Evolutionary conservation across 2,888 invertebrate genomes (phyloP), one percentile per base, ranked within the genome.

Genomic region (Polydrusus pterygomalis): DNA sequence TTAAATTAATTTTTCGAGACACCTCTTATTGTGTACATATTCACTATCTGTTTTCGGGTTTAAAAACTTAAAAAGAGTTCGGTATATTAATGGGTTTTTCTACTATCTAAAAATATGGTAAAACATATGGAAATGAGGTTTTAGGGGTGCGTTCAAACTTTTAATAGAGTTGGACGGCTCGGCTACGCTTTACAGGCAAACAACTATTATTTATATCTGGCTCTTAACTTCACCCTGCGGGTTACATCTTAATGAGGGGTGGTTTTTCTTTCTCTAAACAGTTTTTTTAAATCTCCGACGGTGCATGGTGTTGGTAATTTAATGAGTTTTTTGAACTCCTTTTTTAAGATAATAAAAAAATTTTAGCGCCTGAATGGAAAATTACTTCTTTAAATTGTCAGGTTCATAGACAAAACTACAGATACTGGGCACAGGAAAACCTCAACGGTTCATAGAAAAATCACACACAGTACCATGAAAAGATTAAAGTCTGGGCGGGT

Each of bases 1-100:
- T 75, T 58, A 75, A 75, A 75, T 75, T 70, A 75, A 75, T 56
- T 75, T 75, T 70, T 65, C 47, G 25, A 74, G 56, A 70, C 70
- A 65, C 47, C 60, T 70, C 54, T 63, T 60, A 60, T 60, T 60
- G 58, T 60, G 15, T 17, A 38, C 38, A 34, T 20, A 54, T 15
- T 38, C 58, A 17, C 58, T 60, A 60, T 60, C 58, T 60, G 18
- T 40, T 60, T 60, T 38, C 58, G 58, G 58, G 58, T 17, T 38
- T 17, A 18, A 60, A 51, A 60, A 60, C 18, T 38, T 1, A 60
- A 60, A 60, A 60, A 38, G 38, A 38, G 9, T 9, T 17, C 18
- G 25, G 58, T 60, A 56, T 15, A 47, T 60, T 25, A 63, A 20
- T 62, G 51, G 38, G n/a, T 54, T 54, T 68, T 20, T 56, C 25